A percentile compares a stretch with the other conserved stretches of the same genome.
phyloP scores from a whole-genome alignment of 2,797 vertebrate species.

The Leuciscus waleckii region DNA sequence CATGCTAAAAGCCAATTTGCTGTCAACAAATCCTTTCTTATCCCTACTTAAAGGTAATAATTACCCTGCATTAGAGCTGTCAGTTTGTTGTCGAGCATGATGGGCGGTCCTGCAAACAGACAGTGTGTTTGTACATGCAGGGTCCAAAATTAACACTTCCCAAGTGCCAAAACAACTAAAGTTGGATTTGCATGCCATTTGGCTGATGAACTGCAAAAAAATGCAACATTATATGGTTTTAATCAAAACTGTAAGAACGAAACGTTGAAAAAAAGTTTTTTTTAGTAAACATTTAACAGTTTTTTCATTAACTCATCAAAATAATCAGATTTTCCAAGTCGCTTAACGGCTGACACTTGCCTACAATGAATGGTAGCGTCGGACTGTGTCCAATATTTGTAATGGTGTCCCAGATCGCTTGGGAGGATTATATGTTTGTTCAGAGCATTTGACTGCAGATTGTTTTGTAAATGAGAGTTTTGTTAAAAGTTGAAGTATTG shows the following conservation, averaged over 20 bases:
- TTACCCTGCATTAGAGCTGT: constrained; percentile 66
- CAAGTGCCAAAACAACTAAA: constrained; percentile 8
- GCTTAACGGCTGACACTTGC: too few relatives aligned
- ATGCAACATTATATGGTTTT: constrained; percentile 8
- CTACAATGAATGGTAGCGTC: too few relatives aligned
- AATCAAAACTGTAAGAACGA: not conserved
- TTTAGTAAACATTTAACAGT: not conserved
- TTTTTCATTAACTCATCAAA: not conserved
- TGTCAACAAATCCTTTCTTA: constrained; percentile 75
- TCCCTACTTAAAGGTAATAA: constrained; percentile 76
- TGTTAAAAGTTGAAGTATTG: too few relatives aligned
- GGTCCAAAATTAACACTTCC: constrained; percentile 25
- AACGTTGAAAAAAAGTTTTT: too few relatives aligned
- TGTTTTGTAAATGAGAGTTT: too few relatives aligned
- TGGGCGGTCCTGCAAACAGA: constrained; percentile 40
- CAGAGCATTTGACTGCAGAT: too few relatives aligned
- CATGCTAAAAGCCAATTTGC: constrained; percentile 70
- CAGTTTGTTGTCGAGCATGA: constrained; percentile 62
- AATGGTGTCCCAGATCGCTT: too few relatives aligned
- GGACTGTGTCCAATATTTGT: too few relatives aligned
- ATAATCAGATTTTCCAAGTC: too few relatives aligned
- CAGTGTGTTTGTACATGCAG: constrained; percentile 21
- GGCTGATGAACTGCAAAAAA: not conserved
- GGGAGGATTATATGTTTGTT: too few relatives aligned
- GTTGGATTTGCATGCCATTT: not conserved